These are phyloP conservation scores for Zootermopsis nevadensis DNA, from an alignment of 2,888 invertebrate genomes.

Conservation along the genomic window DNA sequence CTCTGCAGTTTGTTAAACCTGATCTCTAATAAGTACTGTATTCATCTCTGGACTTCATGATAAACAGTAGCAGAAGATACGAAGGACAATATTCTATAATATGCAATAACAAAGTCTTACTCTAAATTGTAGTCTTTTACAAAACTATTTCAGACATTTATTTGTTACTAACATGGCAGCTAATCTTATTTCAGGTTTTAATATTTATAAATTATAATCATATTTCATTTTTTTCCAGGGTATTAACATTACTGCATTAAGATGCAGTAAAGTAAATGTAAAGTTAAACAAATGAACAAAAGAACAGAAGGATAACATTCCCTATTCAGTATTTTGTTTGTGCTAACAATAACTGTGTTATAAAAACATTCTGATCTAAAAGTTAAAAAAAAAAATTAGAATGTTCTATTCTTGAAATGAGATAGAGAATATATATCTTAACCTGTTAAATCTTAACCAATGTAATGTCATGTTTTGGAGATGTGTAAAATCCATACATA, in stretches of 20 bases:
- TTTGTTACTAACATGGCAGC: no score
- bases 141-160: no score
- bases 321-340: constrained; percentile 48
- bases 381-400: constrained; percentile 45
- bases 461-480: constrained; percentile 46
- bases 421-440: constrained; percentile 45
- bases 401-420: constrained; percentile 47
- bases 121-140: no score
- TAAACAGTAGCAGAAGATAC: no score
- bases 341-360: constrained; percentile 52
- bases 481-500: constrained; percentile 44
- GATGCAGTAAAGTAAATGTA: constrained; percentile 42
- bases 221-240: constrained; percentile 40
- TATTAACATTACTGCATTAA: constrained; percentile 17
- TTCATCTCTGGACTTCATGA: no score
- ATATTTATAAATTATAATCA: background rate
- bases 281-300: constrained; percentile 41
- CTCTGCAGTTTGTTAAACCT: no score
- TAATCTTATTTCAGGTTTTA: no score
- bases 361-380: constrained; percentile 44
- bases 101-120: no score
- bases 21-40: no score
- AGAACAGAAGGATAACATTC: constrained; percentile 41
- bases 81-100: no score
- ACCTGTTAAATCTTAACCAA: constrained; percentile 42